Evolutionary conservation across 2,888 invertebrate genomes (phyloP).

Genomic region (Pterostichus madidus): DNA sequence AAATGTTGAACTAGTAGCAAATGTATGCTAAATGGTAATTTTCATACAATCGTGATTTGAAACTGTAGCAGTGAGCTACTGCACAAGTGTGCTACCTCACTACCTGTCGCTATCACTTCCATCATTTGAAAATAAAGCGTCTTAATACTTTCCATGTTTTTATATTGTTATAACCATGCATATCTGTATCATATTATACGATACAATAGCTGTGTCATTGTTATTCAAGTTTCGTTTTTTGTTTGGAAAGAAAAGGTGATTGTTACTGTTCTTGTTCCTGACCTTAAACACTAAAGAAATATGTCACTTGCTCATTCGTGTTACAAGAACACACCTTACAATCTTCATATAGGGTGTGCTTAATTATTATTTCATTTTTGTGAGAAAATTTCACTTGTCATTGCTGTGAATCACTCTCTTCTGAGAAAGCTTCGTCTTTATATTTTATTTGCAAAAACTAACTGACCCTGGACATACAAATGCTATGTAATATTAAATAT

Average conservation of each 20-base stretch:
- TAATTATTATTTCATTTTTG: background rate
- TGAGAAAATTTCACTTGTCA: constrained; percentile 22
- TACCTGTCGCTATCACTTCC: background rate
- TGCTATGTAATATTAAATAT: background rate
- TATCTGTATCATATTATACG: constrained; percentile 33
- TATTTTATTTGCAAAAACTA: background rate
- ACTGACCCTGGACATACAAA: background rate
- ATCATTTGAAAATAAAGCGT: background rate
- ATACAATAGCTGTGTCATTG: constrained; percentile 31
- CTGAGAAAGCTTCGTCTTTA: constrained; percentile 2
- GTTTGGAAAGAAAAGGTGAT: constrained; percentile 32
- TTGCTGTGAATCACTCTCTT: constrained; percentile 9
- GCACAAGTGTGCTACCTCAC: constrained; percentile 34
- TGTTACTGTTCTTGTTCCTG: constrained; percentile 38
- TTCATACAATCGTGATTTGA: background rate
- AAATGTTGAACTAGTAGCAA: too few relatives aligned
- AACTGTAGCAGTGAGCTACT: background rate
- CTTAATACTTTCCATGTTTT: constrained; percentile 21
- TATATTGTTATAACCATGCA: constrained; percentile 19
- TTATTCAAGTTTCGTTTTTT: constrained; percentile 40
- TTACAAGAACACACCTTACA: constrained; percentile 10
- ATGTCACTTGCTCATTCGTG: constrained; percentile 4
- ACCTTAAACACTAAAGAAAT: constrained; percentile 34
- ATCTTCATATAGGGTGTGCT: background rate
- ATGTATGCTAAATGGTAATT: too few relatives aligned